Percentiles rank a stretch among this genome's conserved stretches.
Evolutionary conservation across 2,113 vertebrate species (phyloP).

Genomic region (Embiotoca jacksoni): DNA sequence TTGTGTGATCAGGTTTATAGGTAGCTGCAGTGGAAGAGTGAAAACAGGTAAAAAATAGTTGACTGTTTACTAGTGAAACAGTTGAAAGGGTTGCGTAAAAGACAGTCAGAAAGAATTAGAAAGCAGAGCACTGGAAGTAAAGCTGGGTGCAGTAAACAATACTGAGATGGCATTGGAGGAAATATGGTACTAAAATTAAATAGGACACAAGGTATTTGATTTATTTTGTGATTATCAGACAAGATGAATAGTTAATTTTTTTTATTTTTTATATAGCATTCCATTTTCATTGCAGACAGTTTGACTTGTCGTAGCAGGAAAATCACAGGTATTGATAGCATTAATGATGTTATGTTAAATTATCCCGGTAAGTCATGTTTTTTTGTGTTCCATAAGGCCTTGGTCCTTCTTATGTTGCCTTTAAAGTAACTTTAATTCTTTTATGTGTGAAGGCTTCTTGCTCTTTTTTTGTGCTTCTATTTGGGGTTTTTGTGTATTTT

Average conservation of each 20-base stretch:
- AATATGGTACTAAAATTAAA: slow-evolving; percentile 4
- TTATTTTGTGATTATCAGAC: too few relatives aligned
- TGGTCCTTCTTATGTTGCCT: too few relatives aligned
- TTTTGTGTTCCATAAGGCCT: too few relatives aligned
- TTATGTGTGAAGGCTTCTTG: too few relatives aligned
- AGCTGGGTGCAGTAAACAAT: neutral
- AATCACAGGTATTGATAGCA: slow-evolving; percentile 7
- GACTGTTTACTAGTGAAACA: slow-evolving; percentile 9
- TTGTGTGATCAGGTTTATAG: slow-evolving; percentile 22
- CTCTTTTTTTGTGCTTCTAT: too few relatives aligned
- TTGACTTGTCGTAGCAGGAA: neutral
- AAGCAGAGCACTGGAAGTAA: neutral
- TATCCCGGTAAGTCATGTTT: neutral
- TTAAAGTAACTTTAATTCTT: too few relatives aligned
- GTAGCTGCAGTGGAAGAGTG: slow-evolving; percentile 5
- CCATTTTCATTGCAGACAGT: neutral
- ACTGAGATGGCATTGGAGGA: neutral
- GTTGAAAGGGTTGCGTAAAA: neutral
- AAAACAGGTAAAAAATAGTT: slow-evolving; percentile 8
- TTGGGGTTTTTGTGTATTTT: too few relatives aligned
- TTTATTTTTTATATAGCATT: neutral
- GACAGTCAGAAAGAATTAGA: neutral
- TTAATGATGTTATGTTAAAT: neutral
- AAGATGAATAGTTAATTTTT: too few relatives aligned
- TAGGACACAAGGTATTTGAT: too few relatives aligned